These are phyloP conservation scores for Nesidiocoris tenuis DNA, from an alignment of 2,888 invertebrate species.

Conservation along the genomic window DNA sequence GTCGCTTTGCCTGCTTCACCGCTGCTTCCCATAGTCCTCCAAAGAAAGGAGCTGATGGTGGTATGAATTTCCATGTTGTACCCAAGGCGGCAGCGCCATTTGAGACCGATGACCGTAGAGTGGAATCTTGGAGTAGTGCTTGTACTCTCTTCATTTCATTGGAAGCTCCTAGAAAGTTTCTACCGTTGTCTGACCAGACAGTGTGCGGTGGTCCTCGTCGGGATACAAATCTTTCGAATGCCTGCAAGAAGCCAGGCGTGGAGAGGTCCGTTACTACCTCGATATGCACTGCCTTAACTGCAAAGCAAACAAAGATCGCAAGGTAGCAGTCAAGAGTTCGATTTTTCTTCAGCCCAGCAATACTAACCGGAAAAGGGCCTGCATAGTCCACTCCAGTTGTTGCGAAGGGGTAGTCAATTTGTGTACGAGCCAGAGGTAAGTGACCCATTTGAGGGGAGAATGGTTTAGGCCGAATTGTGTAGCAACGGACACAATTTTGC, in stretches of 20 bases:
- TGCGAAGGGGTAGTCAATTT: background rate
- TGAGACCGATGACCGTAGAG: no score
- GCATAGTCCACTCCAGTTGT: slow-evolving; percentile 17
- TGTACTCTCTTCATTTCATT: background rate
- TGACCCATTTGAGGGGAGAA: slow-evolving; percentile 21
- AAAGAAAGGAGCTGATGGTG: background rate
- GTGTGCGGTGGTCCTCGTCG: background rate
- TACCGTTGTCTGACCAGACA: no score
- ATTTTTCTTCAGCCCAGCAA: background rate
- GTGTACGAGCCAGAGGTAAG: slow-evolving; percentile 2
- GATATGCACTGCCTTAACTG: no score
- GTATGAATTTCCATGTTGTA: background rate
- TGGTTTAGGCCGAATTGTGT: slow-evolving; percentile 13
- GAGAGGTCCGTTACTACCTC: no score
- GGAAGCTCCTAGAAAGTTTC: background rate
- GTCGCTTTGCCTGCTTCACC: no score
- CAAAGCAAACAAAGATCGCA: background rate
- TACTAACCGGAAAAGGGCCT: slow-evolving; percentile 8
- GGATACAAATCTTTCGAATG: no score
- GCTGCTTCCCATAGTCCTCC: background rate
- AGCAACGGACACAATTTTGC: background rate
- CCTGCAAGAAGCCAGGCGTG: no score
- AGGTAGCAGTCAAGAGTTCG: background rate
- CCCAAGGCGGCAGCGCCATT: no score
- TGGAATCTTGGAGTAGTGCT: no score